Conservation (phyloP, 2,797 vertebrate species). For the Urophycis tenuis region DNA sequence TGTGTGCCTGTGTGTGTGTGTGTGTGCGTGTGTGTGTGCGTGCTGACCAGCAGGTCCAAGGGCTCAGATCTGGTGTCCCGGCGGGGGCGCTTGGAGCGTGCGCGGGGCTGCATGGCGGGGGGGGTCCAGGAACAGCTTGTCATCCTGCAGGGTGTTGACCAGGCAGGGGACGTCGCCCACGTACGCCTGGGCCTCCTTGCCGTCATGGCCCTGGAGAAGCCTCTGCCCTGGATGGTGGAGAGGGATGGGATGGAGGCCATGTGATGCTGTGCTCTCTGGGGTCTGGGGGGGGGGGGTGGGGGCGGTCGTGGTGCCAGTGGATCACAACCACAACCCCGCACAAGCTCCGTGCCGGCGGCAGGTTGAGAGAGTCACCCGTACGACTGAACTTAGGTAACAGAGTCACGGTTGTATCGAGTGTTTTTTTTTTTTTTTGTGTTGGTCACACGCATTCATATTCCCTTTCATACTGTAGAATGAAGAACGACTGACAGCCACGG, state of each 20-base stretch:
- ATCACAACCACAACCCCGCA: too few relatives aligned
- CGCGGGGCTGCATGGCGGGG: slow-evolving; percentile 78
- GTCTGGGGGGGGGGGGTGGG: too few relatives aligned
- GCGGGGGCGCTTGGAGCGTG: slow-evolving; percentile 79
- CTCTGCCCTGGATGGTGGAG: slow-evolving; percentile 78
- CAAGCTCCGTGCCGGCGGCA: too few relatives aligned
- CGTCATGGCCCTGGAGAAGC: slow-evolving; percentile 93
- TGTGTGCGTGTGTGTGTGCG: slow-evolving; percentile 13
- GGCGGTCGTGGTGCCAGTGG: too few relatives aligned
- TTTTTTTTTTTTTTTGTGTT: too few relatives aligned
- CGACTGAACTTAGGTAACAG: too few relatives aligned
- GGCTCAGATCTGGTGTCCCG: slow-evolving; percentile 83
- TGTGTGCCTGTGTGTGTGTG: slow-evolving; percentile 1
- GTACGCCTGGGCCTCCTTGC: slow-evolving; percentile 86
- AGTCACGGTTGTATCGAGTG: too few relatives aligned
- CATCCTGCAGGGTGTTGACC: slow-evolving; percentile 90
- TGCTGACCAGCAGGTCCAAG: slow-evolving; percentile 82
- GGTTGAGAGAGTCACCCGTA: too few relatives aligned
- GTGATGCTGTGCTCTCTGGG: neutral
- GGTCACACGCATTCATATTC: neutral
- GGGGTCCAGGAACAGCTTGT: slow-evolving; percentile 87
- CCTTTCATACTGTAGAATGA: too few relatives aligned
- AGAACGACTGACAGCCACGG: neutral
- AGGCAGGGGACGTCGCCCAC: slow-evolving; percentile 82
- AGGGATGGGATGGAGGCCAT: neutral